phyloP scores from a whole-genome alignment of 1,140 invertebrate genomes.

The Pogonomyrmex barbatus region DNA sequence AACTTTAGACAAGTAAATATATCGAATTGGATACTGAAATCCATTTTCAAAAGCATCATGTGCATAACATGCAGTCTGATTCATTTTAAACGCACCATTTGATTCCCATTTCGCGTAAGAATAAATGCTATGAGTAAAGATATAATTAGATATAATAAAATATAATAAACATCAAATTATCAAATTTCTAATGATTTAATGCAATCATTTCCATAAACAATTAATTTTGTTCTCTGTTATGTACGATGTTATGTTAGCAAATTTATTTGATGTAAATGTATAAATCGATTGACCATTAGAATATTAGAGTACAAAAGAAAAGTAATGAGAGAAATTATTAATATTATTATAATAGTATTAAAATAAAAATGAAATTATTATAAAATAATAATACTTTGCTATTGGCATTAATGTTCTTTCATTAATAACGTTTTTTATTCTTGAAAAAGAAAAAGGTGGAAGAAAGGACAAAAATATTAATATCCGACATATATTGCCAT shows the following conservation, averaged over 20 bases:
- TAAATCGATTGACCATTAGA: not conserved
- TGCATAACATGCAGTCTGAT: constrained; percentile 15
- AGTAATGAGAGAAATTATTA: not conserved
- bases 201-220: not conserved
- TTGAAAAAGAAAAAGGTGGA: not conserved
- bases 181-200: constrained; percentile 2
- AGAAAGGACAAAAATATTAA: constrained; percentile 1
- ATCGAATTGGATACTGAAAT: constrained; percentile 21
- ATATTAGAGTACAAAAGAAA: not conserved
- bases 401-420: not conserved
- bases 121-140: not conserved
- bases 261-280: not conserved
- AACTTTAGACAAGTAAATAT: not conserved
- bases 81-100: constrained; percentile 13
- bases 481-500: not conserved
- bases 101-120: not conserved
- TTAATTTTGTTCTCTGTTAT: not conserved
- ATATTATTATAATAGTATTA: not conserved
- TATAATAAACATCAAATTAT: constrained; percentile 3
- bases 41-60: constrained; percentile 24
- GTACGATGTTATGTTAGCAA: not conserved
- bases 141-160: constrained; percentile 4
- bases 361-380: not conserved
- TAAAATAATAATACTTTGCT: not conserved
- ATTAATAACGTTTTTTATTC: not conserved